These are phyloP conservation scores for Eublepharis macularius DNA, from an alignment of 2,113 vertebrate species.

Conservation along the genomic window DNA sequence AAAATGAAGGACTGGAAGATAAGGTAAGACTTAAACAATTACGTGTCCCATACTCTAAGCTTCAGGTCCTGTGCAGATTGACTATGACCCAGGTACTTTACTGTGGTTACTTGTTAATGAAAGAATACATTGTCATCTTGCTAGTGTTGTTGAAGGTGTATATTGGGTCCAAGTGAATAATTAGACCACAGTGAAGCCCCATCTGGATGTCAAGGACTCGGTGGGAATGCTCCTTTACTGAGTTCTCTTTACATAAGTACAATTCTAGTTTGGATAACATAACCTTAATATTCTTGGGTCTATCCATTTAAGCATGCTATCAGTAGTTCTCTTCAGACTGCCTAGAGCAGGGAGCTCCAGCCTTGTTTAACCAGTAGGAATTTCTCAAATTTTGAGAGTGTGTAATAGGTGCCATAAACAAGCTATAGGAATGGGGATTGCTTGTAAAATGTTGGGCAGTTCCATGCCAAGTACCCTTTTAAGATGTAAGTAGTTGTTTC, in stretches of 20 bases:
- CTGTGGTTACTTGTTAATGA: neutral
- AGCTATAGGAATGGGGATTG: too few relatives aligned
- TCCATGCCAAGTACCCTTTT: too few relatives aligned
- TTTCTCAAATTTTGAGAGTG: too few relatives aligned
- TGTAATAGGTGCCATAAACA: too few relatives aligned
- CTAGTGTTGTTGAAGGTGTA: neutral
- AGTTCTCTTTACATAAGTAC: neutral
- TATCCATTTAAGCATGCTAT: neutral
- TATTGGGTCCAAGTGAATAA: neutral
- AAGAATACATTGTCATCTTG: neutral
- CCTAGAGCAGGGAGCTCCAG: neutral
- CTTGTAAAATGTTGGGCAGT: too few relatives aligned
- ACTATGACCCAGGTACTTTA: neutral
- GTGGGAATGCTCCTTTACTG: neutral
- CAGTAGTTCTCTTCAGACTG: neutral
- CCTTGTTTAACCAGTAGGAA: too few relatives aligned
- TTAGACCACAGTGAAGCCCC: neutral
- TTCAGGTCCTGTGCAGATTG: neutral
- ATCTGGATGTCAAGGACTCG: neutral
- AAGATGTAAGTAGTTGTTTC: too few relatives aligned
- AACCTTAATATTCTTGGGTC: neutral
- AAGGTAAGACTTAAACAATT: conserved; percentile 46
- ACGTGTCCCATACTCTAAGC: neutral
- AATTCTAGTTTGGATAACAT: neutral
- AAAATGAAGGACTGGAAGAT: conserved; percentile 36